Evolutionary conservation across 2,797 vertebrate species (phyloP).

Genomic region (Poecilia velifera): DNA sequence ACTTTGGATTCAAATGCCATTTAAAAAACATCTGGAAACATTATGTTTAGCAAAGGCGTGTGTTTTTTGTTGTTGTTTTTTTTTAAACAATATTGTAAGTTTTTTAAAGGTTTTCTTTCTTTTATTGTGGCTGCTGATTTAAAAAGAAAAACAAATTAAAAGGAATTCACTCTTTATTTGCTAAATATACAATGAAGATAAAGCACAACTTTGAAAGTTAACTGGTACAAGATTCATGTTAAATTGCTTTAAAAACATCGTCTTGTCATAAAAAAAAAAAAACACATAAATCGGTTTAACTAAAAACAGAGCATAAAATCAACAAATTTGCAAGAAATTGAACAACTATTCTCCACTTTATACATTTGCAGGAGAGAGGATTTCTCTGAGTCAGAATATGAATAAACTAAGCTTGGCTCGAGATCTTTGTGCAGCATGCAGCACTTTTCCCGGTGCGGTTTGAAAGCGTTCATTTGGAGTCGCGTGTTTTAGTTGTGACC

Average conservation of each 20-base stretch:
- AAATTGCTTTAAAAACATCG: background rate
- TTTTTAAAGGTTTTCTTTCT: background rate
- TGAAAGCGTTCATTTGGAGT: background rate
- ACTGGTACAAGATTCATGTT: background rate
- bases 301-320: background rate
- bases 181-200: background rate
- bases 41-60: background rate
- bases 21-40: background rate
- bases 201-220: background rate
- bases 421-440: background rate
- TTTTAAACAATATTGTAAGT: background rate
- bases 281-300: background rate
- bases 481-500: background rate
- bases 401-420: background rate
- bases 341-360: background rate
- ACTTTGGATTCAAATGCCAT: background rate
- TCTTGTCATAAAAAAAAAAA: no score
- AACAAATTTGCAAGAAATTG: background rate
- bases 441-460: background rate
- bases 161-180: background rate
- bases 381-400: background rate
- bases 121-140: background rate
- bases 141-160: background rate
- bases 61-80: no score
- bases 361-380: background rate